Evolutionary conservation across 2,113 vertebrate species (phyloP), one percentile per base, ranked within the genome.

Genomic region (Rousettus leschenaultii): DNA sequence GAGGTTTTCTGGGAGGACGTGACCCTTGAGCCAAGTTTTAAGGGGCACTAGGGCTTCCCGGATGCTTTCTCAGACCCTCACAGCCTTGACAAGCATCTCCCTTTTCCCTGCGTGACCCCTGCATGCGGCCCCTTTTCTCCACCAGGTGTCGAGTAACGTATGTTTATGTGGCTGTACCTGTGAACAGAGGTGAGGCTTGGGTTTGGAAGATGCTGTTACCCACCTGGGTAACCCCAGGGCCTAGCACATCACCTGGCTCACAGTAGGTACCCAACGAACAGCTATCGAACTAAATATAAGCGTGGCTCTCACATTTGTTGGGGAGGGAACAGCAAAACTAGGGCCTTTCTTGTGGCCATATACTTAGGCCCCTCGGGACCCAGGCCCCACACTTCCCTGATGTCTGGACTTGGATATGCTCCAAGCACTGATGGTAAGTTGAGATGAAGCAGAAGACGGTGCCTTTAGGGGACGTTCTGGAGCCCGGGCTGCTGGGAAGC

Each of bases 311-410:
- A 43, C 26, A 82, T 86, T 24, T 10, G 26, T 13, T 14, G 26
- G 22, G n/a, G 11, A 83, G 11, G 43, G 48, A 84, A 18, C 7
- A 35, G 84, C 28, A 89, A 51, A 74, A 5, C 6, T 4, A 84
- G 57, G 24, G 3, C 5, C 18, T 80, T 43, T 2, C 33, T 43
- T 0, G 0, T 1, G 16, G 30, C 26, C 12, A 0, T 2, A 6
- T 8, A 26, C 59, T 55, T 21, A 6, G 38, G 43, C 9, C 65
- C 38, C n/a, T 40, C 11, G 8, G 33, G 40, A 18, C 3, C 61
- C 59, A 19, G 65, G 33, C 24, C 24, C 16, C 3, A 0, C 10
- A 9, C 13, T 24, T 7, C 18, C n/a, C 10, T 33, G 13, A 18
- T 28, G 10, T 68, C 35, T 19, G 18, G 28, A 19, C 28, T 15